These are phyloP conservation scores for Coenonympha glycerion DNA, from an alignment of 2,888 invertebrate species.

Conservation along the genomic window DNA sequence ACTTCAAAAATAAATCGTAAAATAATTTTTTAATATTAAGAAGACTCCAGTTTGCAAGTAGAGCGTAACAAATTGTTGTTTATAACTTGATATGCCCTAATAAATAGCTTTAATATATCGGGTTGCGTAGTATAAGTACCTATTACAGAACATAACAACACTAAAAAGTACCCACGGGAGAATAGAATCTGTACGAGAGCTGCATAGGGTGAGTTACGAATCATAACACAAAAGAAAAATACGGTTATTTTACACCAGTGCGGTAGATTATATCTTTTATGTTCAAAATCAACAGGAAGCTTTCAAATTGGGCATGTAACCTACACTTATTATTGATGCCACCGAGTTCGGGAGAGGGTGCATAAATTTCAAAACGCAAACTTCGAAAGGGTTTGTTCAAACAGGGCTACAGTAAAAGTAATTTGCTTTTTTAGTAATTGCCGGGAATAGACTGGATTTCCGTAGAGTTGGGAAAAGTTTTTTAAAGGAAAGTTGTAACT, in stretches of 20 bases:
- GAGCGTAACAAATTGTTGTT: constrained; percentile 11
- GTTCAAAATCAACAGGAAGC: constrained; percentile 75
- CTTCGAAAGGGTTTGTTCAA: constrained; percentile 63
- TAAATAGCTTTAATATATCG: constrained; percentile 30
- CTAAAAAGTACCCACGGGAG: constrained; percentile 37
- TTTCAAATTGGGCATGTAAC: constrained; percentile 75
- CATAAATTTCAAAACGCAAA: constrained; percentile 64
- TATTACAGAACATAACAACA: constrained; percentile 45
- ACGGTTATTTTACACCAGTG: constrained; percentile 74
- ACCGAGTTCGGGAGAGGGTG: constrained; percentile 56
- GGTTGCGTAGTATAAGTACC: constrained; percentile 31
- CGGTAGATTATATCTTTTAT: constrained; percentile 75
- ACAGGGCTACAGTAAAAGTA: constrained; percentile 44
- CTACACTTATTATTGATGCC: constrained; percentile 73
- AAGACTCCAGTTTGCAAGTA: neutral
- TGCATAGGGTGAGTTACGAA: constrained; percentile 55
- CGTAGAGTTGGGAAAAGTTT: constrained; percentile 36
- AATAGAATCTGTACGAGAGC: constrained; percentile 49
- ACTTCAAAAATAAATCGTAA: too few relatives aligned
- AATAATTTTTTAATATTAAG: too few relatives aligned
- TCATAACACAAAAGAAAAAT: constrained; percentile 72
- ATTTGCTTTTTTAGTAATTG: constrained; percentile 51
- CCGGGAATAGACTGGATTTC: constrained; percentile 34
- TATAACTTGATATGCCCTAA: constrained; percentile 21
- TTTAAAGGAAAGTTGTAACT: neutral